Conservation (phyloP, 2,797 vertebrate species). For the Chaenodraco wilsoni region DNA sequence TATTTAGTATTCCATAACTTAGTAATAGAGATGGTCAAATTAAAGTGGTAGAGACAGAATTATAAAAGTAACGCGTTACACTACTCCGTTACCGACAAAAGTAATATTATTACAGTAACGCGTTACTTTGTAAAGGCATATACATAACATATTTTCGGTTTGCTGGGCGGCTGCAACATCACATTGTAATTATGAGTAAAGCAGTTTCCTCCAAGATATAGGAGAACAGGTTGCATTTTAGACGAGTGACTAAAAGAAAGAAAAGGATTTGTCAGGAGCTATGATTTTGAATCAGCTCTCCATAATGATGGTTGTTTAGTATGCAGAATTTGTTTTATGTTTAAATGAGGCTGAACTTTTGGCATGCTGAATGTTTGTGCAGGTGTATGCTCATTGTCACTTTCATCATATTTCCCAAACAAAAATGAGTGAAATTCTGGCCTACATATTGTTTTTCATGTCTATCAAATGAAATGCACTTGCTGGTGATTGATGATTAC, state of each 20-base stretch:
- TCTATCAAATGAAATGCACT: slow-evolving; percentile 29
- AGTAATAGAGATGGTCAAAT: too few species aligned
- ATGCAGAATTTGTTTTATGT: slow-evolving; percentile 36
- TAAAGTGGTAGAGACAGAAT: too few species aligned
- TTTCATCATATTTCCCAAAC: slow-evolving; percentile 33
- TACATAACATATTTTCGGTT: too few species aligned
- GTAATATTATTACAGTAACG: too few species aligned
- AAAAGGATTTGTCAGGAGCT: not conserved
- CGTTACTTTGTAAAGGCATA: too few species aligned
- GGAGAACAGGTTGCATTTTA: slow-evolving; percentile 5
- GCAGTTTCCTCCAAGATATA: not conserved
- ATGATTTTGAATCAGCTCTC: slow-evolving; percentile 33
- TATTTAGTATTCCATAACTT: too few species aligned
- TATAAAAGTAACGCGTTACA: too few species aligned
- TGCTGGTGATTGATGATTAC: slow-evolving; percentile 12
- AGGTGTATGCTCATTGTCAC: slow-evolving; percentile 37
- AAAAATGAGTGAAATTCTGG: not conserved
- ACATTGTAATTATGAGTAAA: too few species aligned
- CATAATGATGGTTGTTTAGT: slow-evolving; percentile 25
- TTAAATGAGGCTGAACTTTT: slow-evolving; percentile 32
- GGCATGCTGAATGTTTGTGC: slow-evolving; percentile 15
- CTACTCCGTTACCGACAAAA: too few species aligned
- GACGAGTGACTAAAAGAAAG: slow-evolving; percentile 13
- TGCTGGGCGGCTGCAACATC: too few species aligned
- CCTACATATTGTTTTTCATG: slow-evolving; percentile 20